Conservation (phyloP, 1,140 invertebrate genomes). For the Solenopsis fugax region DNA sequence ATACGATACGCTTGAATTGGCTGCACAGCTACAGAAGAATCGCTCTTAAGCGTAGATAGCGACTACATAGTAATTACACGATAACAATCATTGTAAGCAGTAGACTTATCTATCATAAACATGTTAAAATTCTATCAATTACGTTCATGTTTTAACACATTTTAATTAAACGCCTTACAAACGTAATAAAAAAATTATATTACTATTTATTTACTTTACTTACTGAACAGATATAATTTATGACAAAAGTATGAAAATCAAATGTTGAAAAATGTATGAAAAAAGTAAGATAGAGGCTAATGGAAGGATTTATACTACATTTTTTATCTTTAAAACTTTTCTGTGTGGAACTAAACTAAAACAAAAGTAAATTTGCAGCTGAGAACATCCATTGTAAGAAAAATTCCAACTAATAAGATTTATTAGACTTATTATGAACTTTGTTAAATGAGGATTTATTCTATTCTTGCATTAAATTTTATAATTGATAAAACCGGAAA, state of each 20-base stretch:
- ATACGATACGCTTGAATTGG: neutral
- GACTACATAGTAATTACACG: neutral
- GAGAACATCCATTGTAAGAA: neutral
- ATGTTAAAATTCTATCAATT: neutral
- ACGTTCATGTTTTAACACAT: neutral
- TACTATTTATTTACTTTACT: neutral
- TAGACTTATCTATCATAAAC: neutral
- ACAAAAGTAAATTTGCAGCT: neutral
- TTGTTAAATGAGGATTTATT: neutral
- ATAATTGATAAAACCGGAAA: neutral
- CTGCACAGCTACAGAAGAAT: neutral
- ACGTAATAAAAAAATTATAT: neutral
- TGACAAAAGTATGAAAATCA: too few species aligned
- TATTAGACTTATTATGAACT: neutral
- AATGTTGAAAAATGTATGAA: too few species aligned
- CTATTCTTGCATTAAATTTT: neutral
- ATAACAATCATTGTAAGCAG: conserved; percentile 27
- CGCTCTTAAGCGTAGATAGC: neutral
- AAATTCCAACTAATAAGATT: neutral
- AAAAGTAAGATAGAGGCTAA: neutral
- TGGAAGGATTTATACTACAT: neutral
- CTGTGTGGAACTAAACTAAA: neutral
- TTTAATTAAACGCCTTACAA: neutral
- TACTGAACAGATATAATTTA: neutral
- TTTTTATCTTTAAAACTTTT: neutral